Conservation (phyloP, 35 echinoderm and acorn worm species). For the Acanthaster planci region DNA sequence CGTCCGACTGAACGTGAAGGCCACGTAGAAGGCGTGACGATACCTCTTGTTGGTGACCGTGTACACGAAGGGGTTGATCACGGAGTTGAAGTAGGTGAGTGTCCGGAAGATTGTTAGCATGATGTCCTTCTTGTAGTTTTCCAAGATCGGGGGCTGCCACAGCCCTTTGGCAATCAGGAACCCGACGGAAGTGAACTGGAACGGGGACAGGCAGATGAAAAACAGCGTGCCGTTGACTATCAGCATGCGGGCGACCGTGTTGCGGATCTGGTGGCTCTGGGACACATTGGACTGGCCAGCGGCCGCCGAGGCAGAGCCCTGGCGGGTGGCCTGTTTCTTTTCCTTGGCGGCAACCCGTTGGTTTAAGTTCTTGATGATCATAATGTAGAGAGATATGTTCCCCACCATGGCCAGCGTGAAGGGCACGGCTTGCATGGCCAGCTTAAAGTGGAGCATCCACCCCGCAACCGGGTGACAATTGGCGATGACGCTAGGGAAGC, state of each 20-base stretch:
- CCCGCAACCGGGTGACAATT: background rate
- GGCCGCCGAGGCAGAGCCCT: background rate
- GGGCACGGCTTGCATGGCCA: conserved; percentile 39
- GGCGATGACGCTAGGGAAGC: background rate
- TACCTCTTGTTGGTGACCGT: conserved; percentile 40
- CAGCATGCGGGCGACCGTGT: conserved; percentile 55
- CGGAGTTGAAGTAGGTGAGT: conserved; percentile 39
- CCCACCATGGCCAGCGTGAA: conserved; percentile 33
- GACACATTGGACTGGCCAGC: background rate
- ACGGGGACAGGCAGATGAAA: conserved; percentile 36
- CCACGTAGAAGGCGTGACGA: conserved; percentile 39
- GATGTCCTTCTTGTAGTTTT: background rate
- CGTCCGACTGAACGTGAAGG: conserved; percentile 28
- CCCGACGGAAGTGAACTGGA: conserved; percentile 43
- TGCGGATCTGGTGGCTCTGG: conserved; percentile 55
- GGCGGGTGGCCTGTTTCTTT: background rate
- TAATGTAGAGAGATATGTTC: conserved; percentile 23
- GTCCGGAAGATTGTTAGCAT: background rate
- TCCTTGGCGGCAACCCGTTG: conserved; percentile 15
- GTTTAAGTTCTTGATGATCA: conserved; percentile 24
- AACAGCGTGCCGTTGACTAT: conserved; percentile 51
- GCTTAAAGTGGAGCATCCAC: background rate
- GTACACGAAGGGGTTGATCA: conserved; percentile 54
- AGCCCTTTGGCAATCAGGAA: background rate
- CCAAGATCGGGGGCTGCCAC: background rate